phyloP scores from a whole-genome alignment of 2,113 vertebrate genomes.

The Sapayoa aenigma region DNA sequence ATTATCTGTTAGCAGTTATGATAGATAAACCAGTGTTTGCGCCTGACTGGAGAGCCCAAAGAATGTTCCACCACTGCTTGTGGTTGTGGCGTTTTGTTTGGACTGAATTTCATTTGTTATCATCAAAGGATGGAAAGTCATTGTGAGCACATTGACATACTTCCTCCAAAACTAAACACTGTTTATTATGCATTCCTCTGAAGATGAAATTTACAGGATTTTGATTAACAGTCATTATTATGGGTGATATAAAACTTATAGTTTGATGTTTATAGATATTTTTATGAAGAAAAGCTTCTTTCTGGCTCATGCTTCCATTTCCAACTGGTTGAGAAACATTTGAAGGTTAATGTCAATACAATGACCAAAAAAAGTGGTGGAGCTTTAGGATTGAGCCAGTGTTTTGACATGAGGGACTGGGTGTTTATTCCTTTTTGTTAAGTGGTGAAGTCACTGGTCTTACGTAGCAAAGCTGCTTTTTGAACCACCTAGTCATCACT shows the following conservation, averaged over 20 bases:
- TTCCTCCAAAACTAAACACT: background rate
- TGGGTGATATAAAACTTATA: fast-evolving
- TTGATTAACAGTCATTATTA: background rate
- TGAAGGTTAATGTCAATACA: background rate
- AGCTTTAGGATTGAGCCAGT: background rate
- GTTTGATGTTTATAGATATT: background rate
- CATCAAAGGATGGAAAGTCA: background rate
- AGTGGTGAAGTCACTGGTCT: background rate
- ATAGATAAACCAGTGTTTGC: background rate
- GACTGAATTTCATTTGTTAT: background rate
- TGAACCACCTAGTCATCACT: background rate
- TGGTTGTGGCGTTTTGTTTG: background rate
- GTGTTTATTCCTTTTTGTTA: background rate
- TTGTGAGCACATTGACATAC: background rate
- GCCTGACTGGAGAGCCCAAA: background rate
- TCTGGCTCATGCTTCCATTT: background rate
- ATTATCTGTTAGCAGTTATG: background rate
- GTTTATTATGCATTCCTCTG: background rate
- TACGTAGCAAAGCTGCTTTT: background rate
- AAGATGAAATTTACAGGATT: background rate
- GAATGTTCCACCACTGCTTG: background rate
- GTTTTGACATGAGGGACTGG: background rate
- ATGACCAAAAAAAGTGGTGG: background rate
- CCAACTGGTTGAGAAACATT: background rate
- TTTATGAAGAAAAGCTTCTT: background rate